Evolutionary conservation across 2,888 invertebrate genomes (phyloP).

Genomic region (Erebia palarica): DNA sequence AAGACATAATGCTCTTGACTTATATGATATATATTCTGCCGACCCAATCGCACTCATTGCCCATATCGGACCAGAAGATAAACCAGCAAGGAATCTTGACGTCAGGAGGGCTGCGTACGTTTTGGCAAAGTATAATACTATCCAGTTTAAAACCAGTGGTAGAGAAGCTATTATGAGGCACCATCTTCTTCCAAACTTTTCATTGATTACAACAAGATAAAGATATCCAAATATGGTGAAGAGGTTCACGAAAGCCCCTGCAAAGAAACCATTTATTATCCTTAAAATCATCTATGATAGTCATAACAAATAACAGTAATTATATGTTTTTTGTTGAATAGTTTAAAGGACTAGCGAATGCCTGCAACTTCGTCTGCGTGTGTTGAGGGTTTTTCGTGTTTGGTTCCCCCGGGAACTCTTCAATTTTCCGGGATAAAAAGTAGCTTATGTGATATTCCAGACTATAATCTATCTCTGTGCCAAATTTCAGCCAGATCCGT

Average conservation of each 20-base stretch:
- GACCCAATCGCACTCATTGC: not conserved
- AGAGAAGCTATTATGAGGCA: not conserved
- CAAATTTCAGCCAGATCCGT: too few species aligned
- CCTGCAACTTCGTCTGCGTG: too few species aligned
- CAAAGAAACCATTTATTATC: not conserved
- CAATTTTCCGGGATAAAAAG: too few species aligned
- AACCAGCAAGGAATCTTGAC: conserved; percentile 8
- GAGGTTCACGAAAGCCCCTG: conserved; percentile 4
- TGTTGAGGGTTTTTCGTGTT: too few species aligned
- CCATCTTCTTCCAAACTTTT: conserved; percentile 6
- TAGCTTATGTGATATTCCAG: too few species aligned
- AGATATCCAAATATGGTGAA: not conserved
- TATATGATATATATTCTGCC: not conserved
- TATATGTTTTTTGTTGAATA: too few species aligned
- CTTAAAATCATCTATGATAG: too few species aligned
- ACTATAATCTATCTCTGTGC: too few species aligned
- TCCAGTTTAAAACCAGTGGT: not conserved
- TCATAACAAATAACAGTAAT: too few species aligned
- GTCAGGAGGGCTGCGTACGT: not conserved
- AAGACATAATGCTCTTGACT: conserved; percentile 1
- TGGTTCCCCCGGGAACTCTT: too few species aligned
- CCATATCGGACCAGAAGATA: not conserved
- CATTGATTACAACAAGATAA: not conserved
- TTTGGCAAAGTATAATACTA: conserved; percentile 11
- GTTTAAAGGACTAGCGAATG: too few species aligned